Conservation (phyloP, 1,140 invertebrate genomes). For the Sinonovacula constricta region DNA sequence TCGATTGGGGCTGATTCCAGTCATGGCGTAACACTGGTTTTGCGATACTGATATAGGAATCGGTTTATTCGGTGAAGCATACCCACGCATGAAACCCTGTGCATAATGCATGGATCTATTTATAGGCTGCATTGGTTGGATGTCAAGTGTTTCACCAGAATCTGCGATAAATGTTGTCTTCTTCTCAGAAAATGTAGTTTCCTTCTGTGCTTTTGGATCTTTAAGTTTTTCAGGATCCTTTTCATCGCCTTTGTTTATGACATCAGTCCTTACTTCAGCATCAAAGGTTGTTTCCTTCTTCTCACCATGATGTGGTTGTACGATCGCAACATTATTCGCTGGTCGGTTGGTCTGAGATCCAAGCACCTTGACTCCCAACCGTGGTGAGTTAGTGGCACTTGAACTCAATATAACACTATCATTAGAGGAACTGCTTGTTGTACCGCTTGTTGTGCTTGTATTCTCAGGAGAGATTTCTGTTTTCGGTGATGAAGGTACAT, state of each 20-base stretch:
- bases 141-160: conserved; percentile 88
- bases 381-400: conserved; percentile 69
- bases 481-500: conserved; percentile 5
- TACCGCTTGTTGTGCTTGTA: conserved; percentile 20
- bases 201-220: conserved; percentile 58
- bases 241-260: conserved; percentile 61
- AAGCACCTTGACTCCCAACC: conserved; percentile 72
- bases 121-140: conserved; percentile 95
- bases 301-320: conserved; percentile 73
- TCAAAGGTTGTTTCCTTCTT: conserved; percentile 79
- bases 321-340: conserved; percentile 75
- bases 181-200: conserved; percentile 70
- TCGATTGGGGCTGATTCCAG: conserved; percentile 67
- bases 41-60: conserved; percentile 67
- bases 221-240: conserved; percentile 29
- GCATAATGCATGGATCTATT: conserved; percentile 79
- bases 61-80: conserved; percentile 59
- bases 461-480: conserved; percentile 37
- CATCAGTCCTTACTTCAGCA: conserved; percentile 75
- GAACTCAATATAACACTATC: conserved; percentile 71
- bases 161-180: conserved; percentile 81
- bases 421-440: conserved; percentile 66
- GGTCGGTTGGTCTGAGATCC: conserved; percentile 66
- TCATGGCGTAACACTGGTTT: conserved; percentile 72
- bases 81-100: conserved; percentile 65